Percentiles rank a stretch among this genome's conserved stretches.
Conservation (phyloP, 92 coral and sea anemone genomes). For the Porites evermanni region DNA sequence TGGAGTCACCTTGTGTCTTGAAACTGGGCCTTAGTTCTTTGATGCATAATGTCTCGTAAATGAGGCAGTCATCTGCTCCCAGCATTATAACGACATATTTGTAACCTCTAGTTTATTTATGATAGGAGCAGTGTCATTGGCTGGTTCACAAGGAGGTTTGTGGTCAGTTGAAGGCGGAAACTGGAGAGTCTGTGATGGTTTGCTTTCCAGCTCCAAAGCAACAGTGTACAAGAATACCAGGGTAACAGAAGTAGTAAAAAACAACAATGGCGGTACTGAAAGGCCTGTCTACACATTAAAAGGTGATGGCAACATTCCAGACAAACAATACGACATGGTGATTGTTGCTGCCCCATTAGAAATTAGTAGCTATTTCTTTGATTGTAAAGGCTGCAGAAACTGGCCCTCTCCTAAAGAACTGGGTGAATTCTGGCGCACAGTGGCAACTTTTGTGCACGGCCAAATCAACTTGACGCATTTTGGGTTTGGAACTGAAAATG, state of each 20-base stretch:
- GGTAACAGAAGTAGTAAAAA: slow-evolving; percentile 70
- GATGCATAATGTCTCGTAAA: too few species aligned
- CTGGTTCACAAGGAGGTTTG: slow-evolving; percentile 88
- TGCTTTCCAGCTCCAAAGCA: slow-evolving; percentile 73
- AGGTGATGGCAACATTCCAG: slow-evolving; percentile 30
- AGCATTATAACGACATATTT: background rate
- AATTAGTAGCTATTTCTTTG: slow-evolving; percentile 59
- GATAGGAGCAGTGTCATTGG: slow-evolving; percentile 91
- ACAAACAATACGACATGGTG: slow-evolving; percentile 78
- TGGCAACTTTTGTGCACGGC: slow-evolving; percentile 83
- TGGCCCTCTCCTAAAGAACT: slow-evolving; percentile 79
- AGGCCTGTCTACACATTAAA: slow-evolving; percentile 70
- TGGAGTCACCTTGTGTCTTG: too few species aligned
- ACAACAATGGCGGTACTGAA: background rate
- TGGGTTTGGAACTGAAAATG: slow-evolving; percentile 48
- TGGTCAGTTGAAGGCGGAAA: slow-evolving; percentile 99
- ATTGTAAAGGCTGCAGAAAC: slow-evolving; percentile 76
- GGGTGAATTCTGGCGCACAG: slow-evolving; percentile 91
- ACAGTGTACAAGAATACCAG: slow-evolving; percentile 74
- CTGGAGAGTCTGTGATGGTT: slow-evolving; percentile 89
- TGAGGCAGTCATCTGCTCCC: too few species aligned
- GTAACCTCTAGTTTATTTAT: background rate
- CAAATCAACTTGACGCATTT: slow-evolving; percentile 75
- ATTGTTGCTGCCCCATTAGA: slow-evolving; percentile 91
- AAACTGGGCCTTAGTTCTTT: too few species aligned